These are phyloP conservation scores for Porites lutea DNA, from an alignment of 64 coral and sea anemone genomes.

Conservation along the genomic window DNA sequence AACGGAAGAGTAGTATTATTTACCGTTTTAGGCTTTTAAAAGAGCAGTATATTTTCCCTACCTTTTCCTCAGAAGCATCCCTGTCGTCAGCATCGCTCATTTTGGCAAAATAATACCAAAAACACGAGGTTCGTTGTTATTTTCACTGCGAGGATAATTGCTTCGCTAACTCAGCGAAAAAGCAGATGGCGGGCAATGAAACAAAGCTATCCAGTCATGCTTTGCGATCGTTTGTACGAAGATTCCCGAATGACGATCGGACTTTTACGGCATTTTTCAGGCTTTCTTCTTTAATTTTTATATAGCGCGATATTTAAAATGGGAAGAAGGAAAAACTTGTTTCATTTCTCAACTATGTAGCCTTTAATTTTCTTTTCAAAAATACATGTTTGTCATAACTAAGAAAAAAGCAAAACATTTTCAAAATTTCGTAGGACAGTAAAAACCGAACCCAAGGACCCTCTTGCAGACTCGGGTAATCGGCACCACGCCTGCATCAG, in stretches of 20 bases:
- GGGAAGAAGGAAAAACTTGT: no score
- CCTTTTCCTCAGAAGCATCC: constrained; percentile 75
- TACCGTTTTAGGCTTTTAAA: neutral
- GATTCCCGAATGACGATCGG: no score
- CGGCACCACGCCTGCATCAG: constrained; percentile 44
- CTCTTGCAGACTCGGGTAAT: constrained; percentile 16
- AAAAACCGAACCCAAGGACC: neutral
- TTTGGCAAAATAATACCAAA: neutral
- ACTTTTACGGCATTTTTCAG: no score
- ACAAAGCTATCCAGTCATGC: neutral
- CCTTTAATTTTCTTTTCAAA: no score
- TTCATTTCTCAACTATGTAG: no score
- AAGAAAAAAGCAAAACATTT: no score
- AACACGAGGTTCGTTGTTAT: neutral
- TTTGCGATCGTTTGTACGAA: neutral
- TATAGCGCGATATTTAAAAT: no score
- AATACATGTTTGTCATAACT: no score
- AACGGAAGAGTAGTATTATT: neutral
- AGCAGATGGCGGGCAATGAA: constrained; percentile 14
- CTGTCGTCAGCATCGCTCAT: constrained; percentile 80
- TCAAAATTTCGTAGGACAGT: neutral
- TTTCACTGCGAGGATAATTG: neutral
- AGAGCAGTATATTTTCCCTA: constrained; percentile 19
- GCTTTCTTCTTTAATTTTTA: no score
- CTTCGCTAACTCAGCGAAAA: neutral